Base-by-base conservation (phyloP, 2,888 invertebrate genomes). In the Hedya salicella region DNA sequence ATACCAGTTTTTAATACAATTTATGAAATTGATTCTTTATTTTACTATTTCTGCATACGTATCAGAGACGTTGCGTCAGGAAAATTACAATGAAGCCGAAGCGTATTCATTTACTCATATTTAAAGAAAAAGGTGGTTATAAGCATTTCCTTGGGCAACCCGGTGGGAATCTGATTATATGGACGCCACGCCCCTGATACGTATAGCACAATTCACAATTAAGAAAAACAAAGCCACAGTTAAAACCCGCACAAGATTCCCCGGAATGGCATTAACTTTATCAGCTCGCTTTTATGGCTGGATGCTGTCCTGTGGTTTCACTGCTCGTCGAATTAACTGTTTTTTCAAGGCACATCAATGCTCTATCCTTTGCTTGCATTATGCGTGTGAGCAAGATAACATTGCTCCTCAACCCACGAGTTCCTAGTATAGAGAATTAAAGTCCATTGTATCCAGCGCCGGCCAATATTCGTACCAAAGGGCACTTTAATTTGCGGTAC, bases 221-320 rank as follows among this genome's bases (percentile, higher is more conserved):
- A 25, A 25, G 25, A 32, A 2, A 9, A 2, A 36, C 36, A 36
- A 36, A 5, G 9, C 36, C 9, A 9, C n/a, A n/a, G n/a, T n/a
- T n/a, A 46, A 46, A 46, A 46, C 19, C 16, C n/a, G 39, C 40
- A 39, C 14, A 14, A 17, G 70, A 74, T 78, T 73, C 69, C 67
- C 70, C 70, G 73, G 75, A 78, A 79, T 77, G 77, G 78, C 73
- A 73, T 77, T 76, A 78, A 75, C 68, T 75, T 83, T 85, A 81
- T 83, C 73, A 72, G 77, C 73, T 70, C 73, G 75, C 76, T 74
- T 86, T 85, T 86, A 76, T 69, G 71, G 72, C 53, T 61, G 57
- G 66, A 63, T 21, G 52, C 56, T 42, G 62, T 46, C 50, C 62
- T 62, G 44, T 14, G 17, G 48, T 60, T 53, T 53, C 44, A 40